phyloP scores from a whole-genome alignment of 2,113 vertebrate genomes.

The Eira barbara region DNA sequence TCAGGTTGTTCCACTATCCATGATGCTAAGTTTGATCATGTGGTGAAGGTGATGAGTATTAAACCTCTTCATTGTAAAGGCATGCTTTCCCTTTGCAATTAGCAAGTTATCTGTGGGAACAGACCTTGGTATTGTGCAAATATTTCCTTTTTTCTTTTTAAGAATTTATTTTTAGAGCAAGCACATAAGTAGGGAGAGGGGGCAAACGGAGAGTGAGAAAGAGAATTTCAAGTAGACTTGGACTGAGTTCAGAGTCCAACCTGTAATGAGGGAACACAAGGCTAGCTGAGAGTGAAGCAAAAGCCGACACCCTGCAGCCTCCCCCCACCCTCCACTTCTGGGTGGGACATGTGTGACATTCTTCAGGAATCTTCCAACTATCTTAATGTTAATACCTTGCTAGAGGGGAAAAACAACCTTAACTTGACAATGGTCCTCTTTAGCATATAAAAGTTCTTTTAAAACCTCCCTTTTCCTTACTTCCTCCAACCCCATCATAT shows the following conservation, averaged over 20 bases:
- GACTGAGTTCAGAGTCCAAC: neutral
- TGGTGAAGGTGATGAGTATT: neutral
- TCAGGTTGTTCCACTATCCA: neutral
- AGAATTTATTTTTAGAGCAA: neutral
- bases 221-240: neutral
- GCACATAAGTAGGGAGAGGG: neutral
- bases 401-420: too few species aligned
- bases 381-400: too few species aligned
- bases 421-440: too few species aligned
- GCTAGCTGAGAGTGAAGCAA: too few species aligned
- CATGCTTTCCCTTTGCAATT: neutral
- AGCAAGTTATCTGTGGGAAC: neutral
- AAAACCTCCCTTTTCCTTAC: too few species aligned
- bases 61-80: neutral
- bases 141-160: neutral
- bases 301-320: too few species aligned
- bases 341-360: too few species aligned
- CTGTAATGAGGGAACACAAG: too few species aligned
- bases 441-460: too few species aligned
- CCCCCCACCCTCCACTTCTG: too few species aligned
- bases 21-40: neutral
- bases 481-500: too few species aligned
- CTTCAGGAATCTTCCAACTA: too few species aligned
- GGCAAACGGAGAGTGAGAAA: neutral
- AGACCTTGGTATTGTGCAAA: neutral